Evolutionary conservation across 2,797 vertebrate genomes (phyloP).

Genomic region (Urocyon cinereoargenteus): DNA sequence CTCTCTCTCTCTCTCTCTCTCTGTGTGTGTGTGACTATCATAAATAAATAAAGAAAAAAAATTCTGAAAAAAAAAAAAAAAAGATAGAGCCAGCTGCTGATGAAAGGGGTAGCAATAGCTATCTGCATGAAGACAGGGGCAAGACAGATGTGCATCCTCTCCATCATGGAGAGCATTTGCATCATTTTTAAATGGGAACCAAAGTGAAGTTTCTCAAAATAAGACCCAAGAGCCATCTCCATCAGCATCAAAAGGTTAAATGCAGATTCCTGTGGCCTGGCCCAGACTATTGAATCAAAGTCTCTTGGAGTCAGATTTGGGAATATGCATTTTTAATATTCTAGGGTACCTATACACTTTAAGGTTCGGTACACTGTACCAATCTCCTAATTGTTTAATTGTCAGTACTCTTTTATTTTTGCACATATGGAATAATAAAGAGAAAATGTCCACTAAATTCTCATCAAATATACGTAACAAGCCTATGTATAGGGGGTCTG

Average conservation of each 20-base stretch:
- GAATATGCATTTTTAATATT: not conserved
- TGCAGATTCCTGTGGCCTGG: not conserved
- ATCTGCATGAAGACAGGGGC: not conserved
- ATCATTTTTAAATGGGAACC: not conserved
- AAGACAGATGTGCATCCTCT: not conserved
- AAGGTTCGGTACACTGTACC: not conserved
- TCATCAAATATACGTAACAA: not conserved
- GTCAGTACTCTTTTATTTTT: slow-evolving; percentile 26
- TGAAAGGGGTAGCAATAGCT: not conserved
- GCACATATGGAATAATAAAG: not conserved
- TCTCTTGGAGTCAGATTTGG: not conserved
- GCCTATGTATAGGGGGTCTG: not conserved
- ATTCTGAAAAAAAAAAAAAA: not conserved
- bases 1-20: no score
- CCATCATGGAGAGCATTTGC: not conserved
- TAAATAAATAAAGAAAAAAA: no score
- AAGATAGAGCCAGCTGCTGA: not conserved
- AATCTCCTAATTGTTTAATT: not conserved
- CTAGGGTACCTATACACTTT: not conserved
- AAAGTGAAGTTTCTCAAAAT: slow-evolving; percentile 18
- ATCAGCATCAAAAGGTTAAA: not conserved
- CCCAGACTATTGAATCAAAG: not conserved
- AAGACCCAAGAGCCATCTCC: not conserved
- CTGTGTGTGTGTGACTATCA: no score
- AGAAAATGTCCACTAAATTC: slow-evolving; percentile 11